A percentile compares a stretch with the other conserved stretches of the same genome.
phyloP scores from a whole-genome alignment of 1,140 invertebrate genomes.

The Ctenoplectra terminalis region DNA sequence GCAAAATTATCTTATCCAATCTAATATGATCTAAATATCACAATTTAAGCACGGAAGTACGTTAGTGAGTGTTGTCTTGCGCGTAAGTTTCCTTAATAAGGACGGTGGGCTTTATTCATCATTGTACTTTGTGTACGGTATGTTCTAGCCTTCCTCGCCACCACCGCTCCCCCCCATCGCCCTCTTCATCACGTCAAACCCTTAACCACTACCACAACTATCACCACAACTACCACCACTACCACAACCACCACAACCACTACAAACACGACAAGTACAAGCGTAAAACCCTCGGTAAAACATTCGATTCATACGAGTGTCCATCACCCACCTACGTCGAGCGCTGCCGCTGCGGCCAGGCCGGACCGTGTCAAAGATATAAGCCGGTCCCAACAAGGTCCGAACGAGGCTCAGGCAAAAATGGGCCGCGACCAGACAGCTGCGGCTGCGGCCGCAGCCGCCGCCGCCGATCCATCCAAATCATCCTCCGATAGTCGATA shows the following conservation, averaged over 20 bases:
- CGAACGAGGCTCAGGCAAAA: slow-evolving; percentile 75
- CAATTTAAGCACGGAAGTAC: slow-evolving; percentile 27
- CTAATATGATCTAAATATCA: neutral
- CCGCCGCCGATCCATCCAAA: slow-evolving; percentile 81
- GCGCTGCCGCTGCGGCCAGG: slow-evolving; percentile 78
- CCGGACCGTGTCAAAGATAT: slow-evolving; percentile 78
- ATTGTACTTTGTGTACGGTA: slow-evolving; percentile 77
- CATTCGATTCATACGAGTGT: slow-evolving; percentile 77
- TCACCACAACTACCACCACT: slow-evolving; percentile 62
- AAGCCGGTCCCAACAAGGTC: slow-evolving; percentile 68
- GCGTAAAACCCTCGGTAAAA: slow-evolving; percentile 68
- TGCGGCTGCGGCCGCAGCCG: slow-evolving; percentile 75
- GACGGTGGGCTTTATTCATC: slow-evolving; percentile 57
- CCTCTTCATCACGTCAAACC: slow-evolving; percentile 81
- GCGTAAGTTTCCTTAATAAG: neutral
- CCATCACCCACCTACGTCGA: slow-evolving; percentile 74
- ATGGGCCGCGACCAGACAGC: slow-evolving; percentile 72
- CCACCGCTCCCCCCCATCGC: slow-evolving; percentile 82
- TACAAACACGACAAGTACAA: slow-evolving; percentile 64
- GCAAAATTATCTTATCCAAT: neutral
- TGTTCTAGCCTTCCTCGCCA: slow-evolving; percentile 83
- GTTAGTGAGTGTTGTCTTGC: neutral
- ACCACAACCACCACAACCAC: slow-evolving; percentile 70
- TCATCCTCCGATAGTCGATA: slow-evolving; percentile 80
- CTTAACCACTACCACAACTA: slow-evolving; percentile 71